phyloP scores from a whole-genome alignment of 2,797 vertebrate species.

The Apogon talboti region DNA sequence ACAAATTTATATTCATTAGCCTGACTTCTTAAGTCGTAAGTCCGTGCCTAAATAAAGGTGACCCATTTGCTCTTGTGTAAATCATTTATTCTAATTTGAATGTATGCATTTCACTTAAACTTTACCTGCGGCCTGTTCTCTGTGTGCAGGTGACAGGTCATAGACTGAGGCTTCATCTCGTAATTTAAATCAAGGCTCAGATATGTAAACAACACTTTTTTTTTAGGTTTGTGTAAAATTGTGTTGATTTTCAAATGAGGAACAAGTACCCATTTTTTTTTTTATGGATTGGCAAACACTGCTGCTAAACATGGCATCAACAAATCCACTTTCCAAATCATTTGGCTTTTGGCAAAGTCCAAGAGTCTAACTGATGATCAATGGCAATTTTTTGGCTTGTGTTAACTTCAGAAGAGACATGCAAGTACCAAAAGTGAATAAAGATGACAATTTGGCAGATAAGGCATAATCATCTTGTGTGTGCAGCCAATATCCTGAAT shows the following conservation, averaged over 20 bases:
- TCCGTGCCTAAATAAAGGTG: constrained; percentile 38
- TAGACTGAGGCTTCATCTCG: neutral
- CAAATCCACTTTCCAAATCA: neutral
- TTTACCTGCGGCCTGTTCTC: neutral
- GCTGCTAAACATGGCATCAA: neutral
- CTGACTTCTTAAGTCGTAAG: constrained; percentile 25
- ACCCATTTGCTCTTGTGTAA: constrained; percentile 13
- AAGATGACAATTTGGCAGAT: neutral
- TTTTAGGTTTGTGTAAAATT: neutral
- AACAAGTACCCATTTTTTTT: neutral
- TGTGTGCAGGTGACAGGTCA: neutral
- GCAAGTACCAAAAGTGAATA: constrained; percentile 5
- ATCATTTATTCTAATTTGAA: constrained; percentile 17
- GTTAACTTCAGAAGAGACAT: neutral
- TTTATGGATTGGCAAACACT: constrained; percentile 4
- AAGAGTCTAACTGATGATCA: neutral
- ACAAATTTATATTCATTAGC: constrained; percentile 44
- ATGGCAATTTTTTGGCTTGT: neutral
- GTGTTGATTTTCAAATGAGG: neutral
- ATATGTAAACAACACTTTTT: neutral
- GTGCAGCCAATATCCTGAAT: neutral
- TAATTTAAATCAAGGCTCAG: neutral
- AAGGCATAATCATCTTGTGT: neutral
- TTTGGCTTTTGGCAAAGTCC: neutral
- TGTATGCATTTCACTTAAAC: constrained; percentile 6